Evolutionary conservation across 2,797 vertebrate genomes (phyloP), one percentile per base, ranked within the genome.

Genomic region (Ciconia nigra): DNA sequence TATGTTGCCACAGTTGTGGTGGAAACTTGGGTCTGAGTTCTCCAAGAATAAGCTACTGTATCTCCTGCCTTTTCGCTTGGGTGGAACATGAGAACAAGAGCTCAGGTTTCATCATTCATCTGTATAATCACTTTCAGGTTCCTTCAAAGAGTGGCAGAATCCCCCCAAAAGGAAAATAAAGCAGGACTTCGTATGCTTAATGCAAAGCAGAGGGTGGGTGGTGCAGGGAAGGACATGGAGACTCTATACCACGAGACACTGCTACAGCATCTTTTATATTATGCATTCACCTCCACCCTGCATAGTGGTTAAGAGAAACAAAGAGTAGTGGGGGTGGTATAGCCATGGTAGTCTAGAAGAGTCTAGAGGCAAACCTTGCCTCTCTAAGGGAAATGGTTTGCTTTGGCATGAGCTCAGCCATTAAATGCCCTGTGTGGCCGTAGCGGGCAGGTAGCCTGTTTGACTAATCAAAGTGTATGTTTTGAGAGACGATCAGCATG

Each of bases 61-160:
- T 42, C 58, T 83, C n/a, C 66, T 69, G 42, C 33, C 46, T 91
- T 85, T 84, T 69, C 2, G 1, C 31, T 67, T 41, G 35, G 22
- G 35, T 47, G 52, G 69, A 88, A 73, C 22, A 25, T 21, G 20
- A 89, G 87, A 94, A 57, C 15, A 24, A 31, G 51, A 81, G 69
- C 51, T 97, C 47, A 26, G 26, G 25, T 93, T 92, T 96, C 85
- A 77, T 77, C 46, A 39, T 69, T 89, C 24, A 15, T 74, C 67
- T 62, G 21, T 90, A 13, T 94, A 91, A 93, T 95, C 62, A 70
- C 51, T 91, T 93, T 82, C 86, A 93, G 78, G 52, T 54, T 91
- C 51, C 49, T 82, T 83, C 87, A 89, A 42, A 87, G 73, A 15
- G 5, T 58, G 63, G 31, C 57, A 77, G 70, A 81, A 82, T 88